A percentile compares a stretch with the other conserved stretches of the same genome.
These are phyloP conservation scores for Anagyrus pseudococci DNA, from an alignment of 2,888 invertebrate species.

Conservation along the genomic window DNA sequence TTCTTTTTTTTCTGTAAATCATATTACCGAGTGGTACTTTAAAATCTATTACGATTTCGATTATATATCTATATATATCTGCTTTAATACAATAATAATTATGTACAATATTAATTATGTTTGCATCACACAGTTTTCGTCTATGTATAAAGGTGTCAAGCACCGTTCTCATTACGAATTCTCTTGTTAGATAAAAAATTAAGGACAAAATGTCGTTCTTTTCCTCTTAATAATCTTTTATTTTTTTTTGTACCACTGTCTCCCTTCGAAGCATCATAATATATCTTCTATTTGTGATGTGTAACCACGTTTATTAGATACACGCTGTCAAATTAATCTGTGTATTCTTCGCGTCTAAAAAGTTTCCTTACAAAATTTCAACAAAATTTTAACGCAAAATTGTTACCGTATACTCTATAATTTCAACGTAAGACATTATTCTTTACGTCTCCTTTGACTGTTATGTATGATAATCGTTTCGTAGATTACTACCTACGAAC, in stretches of 20 bases:
- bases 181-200: constrained; percentile 47
- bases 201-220: constrained; percentile 52
- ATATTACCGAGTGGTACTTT: neutral
- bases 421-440: no score
- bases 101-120: constrained; percentile 36
- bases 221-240: constrained; percentile 36
- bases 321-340: no score
- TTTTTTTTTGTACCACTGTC: constrained; percentile 54
- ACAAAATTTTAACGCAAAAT: no score
- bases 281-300: no score
- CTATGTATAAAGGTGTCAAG: constrained; percentile 42
- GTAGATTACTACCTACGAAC: no score
- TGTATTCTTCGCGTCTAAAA: no score
- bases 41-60: constrained; percentile 8
- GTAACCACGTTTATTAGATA: no score
- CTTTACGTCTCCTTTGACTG: no score
- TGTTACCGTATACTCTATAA: no score
- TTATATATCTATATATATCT: constrained; percentile 8
- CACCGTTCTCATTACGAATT: constrained; percentile 40
- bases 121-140: constrained; percentile 4
- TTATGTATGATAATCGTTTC: no score
- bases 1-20: constrained; percentile 6
- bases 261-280: constrained; percentile 22
- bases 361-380: neutral
- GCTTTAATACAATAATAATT: constrained; percentile 33